Evolutionary conservation across 2,113 vertebrate species (phyloP).

Genomic region (Cryptomyrus ogoouensis): DNA sequence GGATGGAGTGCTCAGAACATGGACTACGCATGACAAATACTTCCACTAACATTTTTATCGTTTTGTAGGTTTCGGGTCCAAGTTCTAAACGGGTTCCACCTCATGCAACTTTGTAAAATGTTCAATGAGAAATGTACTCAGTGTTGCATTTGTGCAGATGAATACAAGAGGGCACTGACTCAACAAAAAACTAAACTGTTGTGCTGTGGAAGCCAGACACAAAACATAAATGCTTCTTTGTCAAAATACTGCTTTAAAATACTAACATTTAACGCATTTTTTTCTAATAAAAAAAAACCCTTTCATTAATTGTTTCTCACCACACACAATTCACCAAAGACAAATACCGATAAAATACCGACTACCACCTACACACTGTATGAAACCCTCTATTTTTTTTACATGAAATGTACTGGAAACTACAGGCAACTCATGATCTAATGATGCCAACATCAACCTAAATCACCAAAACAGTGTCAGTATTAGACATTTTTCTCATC

Average conservation of each 20-base stretch:
- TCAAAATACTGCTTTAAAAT: conserved; percentile 59
- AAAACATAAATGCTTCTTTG: conserved; percentile 44
- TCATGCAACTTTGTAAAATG: background rate
- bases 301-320: background rate
- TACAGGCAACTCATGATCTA: conserved; percentile 15
- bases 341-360: conserved; percentile 11
- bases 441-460: conserved; percentile 11
- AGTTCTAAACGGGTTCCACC: background rate
- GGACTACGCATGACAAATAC: background rate
- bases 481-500: background rate
- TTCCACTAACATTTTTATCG: background rate
- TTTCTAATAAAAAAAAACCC: background rate
- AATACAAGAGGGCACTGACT: conserved; percentile 21
- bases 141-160: conserved; percentile 21
- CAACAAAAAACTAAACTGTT: conserved; percentile 61
- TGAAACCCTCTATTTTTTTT: conserved; percentile 15
- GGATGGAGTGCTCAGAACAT: background rate
- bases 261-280: conserved; percentile 41
- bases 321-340: conserved; percentile 17
- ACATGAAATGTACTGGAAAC: conserved; percentile 16
- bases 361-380: conserved; percentile 17
- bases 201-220: conserved; percentile 45
- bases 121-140: background rate
- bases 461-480: background rate
- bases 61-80: background rate